Base-by-base conservation (phyloP, 2,113 vertebrate genomes). In the Aegotheles bennettii region DNA sequence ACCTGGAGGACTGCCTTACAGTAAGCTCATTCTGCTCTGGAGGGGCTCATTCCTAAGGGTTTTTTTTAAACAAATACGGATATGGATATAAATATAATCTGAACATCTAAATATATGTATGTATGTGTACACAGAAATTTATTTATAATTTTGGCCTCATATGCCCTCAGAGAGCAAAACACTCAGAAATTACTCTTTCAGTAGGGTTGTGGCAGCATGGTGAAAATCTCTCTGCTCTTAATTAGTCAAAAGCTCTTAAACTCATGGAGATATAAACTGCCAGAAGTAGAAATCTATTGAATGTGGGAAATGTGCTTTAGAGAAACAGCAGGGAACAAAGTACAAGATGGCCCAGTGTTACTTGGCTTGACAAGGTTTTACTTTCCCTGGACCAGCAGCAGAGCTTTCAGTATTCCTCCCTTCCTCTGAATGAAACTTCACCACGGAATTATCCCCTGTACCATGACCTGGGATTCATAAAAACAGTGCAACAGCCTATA, bases 231-330 rank as follows among this genome's bases (percentile, higher is more conserved):
- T 74, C 60, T 79, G 69, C 48, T 96, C 76, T 93, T 93, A 95
- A 97, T 89, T 96, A 95, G 83, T 88, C 83, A 95, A 96, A 94
- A 38, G 65, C 83, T 94, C 88, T 95, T 92, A 71, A 92, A 87
- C 40, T 87, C 83, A 40, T 56, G 83, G 65, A 92, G 69, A 64
- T 92, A 75, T 23, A 79, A 97, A 86, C 10, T 61, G 65, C 73
- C 76, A 95, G 86, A 84, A 93, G 94, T 48, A 93, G 80, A 89
- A 92, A 93, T 54, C 88, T 89, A 90, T 6, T 90, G 90, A 94
- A 93, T 48, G 64, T 71, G 81, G 82, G 61, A 93, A 96, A 94
- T 57, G 83, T 65, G 26, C 88, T 93, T 94, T 53, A 92, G 88
- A 82, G 65, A 92, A 97, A 91, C 76, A 94, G 57, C 83, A 93